These are phyloP conservation scores for Orientallactaga sibirica DNA, from an alignment of 2,797 vertebrate genomes.

Conservation along the genomic window DNA sequence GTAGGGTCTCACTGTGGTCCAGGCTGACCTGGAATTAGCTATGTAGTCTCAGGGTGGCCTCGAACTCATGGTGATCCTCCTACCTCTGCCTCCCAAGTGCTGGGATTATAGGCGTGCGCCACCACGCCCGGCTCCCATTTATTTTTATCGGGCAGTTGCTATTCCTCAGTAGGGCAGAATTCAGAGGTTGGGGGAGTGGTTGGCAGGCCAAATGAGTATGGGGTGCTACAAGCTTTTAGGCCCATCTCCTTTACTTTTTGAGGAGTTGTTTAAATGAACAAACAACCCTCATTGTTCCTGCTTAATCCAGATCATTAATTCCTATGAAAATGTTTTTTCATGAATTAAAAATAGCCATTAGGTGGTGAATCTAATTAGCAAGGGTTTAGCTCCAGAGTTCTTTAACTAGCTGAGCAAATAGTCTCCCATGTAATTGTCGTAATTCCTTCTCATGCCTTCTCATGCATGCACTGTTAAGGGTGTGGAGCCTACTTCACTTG, in stretches of 20 bases:
- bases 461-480: neutral
- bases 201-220: neutral
- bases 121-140: no score
- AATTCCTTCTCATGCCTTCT: conserved; percentile 50
- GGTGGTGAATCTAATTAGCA: conserved; percentile 81
- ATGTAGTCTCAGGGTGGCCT: no score
- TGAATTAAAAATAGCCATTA: conserved; percentile 80
- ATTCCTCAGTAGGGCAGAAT: neutral
- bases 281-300: neutral
- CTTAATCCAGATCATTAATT: conserved; percentile 75
- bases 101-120: no score
- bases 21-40: no score
- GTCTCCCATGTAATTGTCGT: conserved; percentile 64
- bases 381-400: conserved; percentile 77
- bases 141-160: neutral
- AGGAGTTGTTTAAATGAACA: conserved; percentile 40
- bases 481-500: neutral
- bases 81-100: no score
- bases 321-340: conserved; percentile 76
- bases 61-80: no score
- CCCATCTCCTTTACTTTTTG: neutral
- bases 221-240: neutral
- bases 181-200: neutral
- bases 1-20: no score
- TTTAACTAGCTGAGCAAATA: conserved; percentile 83